Percentiles rank a stretch among this genome's conserved stretches.
These are phyloP conservation scores for Mythimna vitellina DNA, from an alignment of 2,888 invertebrate species.

Conservation along the genomic window DNA sequence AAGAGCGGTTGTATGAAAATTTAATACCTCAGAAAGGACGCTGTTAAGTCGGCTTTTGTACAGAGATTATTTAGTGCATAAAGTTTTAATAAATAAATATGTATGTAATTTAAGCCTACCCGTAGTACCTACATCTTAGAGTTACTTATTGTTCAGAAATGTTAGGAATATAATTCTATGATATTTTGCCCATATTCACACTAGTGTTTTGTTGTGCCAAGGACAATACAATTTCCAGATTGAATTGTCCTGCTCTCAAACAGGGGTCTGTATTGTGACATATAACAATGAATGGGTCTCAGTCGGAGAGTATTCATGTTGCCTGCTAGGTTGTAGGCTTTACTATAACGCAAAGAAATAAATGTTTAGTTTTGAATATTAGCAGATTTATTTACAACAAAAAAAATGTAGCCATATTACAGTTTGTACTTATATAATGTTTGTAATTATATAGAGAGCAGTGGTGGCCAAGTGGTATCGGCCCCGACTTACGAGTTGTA, in stretches of 20 bases:
- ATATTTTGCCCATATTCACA: conserved; percentile 17
- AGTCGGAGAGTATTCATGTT: conserved; percentile 21
- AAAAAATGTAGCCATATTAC: no score
- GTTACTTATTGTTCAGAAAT: neutral
- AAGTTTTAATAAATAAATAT: no score
- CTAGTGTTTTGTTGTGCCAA: conserved; percentile 19
- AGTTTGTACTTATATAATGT: no score
- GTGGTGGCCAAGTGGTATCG: no score
- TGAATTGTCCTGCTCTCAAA: conserved; percentile 46
- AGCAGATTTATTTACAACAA: no score
- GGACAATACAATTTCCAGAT: conserved; percentile 42
- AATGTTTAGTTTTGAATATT: conserved; percentile 1
- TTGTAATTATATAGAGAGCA: no score
- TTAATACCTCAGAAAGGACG: no score
- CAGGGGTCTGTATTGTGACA: conserved; percentile 39
- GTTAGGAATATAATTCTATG: neutral
- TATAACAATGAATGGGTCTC: conserved; percentile 54
- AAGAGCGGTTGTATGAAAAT: no score
- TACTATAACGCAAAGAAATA: conserved; percentile 8
- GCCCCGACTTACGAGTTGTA: no score
- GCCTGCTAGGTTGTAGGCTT: conserved; percentile 25
- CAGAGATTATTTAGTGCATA: no score
- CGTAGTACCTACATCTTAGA: neutral
- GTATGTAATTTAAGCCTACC: no score
- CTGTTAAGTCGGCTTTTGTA: no score